Percentiles rank a stretch among this genome's conserved stretches.
Conservation (phyloP, 2,113 vertebrate species). For the Hypocryptadius cinnamomeus region DNA sequence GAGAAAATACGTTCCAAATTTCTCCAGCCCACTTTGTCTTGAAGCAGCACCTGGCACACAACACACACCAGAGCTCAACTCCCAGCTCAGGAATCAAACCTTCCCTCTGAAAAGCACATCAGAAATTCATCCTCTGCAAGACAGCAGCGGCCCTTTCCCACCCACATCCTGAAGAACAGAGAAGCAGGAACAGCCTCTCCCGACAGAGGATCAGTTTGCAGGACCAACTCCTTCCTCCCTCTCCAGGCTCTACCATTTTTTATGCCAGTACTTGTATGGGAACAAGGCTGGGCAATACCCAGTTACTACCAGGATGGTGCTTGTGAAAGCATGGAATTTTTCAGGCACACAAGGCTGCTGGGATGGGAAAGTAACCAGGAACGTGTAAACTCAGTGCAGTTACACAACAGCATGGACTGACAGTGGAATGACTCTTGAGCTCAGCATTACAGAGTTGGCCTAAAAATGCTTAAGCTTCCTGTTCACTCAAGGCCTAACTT, state of each 20-base stretch:
- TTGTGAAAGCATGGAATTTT: background rate
- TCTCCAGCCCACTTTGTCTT: background rate
- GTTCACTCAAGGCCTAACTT: background rate
- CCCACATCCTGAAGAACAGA: background rate
- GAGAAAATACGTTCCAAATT: background rate
- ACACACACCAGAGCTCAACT: background rate
- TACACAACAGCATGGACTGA: rapidly evolving
- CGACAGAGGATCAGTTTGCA: background rate
- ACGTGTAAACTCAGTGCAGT: background rate
- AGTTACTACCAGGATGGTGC: background rate
- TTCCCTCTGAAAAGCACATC: background rate
- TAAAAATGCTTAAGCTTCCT: background rate
- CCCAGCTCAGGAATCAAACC: background rate
- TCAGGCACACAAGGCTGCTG: background rate
- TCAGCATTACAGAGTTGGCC: background rate
- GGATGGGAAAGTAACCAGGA: background rate
- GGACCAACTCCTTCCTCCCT: background rate
- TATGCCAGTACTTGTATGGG: rapidly evolving
- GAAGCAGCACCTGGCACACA: background rate
- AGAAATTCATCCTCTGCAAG: background rate
- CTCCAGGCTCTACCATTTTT: background rate
- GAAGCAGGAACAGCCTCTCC: background rate
- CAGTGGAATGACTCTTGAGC: background rate
- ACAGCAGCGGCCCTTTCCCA: background rate
- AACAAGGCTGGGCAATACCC: background rate